Base-by-base conservation (phyloP, 1,140 invertebrate species). In the Danaus melanippus region DNA sequence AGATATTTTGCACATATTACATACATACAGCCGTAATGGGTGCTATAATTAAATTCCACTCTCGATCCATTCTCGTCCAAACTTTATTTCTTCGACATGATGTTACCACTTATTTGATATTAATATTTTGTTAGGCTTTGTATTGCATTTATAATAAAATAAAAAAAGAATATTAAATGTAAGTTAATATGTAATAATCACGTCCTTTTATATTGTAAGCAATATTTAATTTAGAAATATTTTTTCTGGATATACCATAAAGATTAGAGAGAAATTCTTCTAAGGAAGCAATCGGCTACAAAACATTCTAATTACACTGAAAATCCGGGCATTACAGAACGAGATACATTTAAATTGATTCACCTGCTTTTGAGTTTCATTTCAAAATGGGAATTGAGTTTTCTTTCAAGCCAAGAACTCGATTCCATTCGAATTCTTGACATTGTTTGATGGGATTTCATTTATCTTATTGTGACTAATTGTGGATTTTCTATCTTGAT, bases 41-140 rank as follows among this genome's bases (percentile, higher is more conserved):
- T 53, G 55, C 52, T 63, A 54, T 63, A 63, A 63, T 63, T 56
- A 63, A 58, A 58, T 63, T 63, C 61, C 52, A 52, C 48, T 43
- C 46, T 50, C 58, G 58, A 58, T 58, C 56, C 49, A 52, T 53
- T 53, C 56, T 42, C 46, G 40, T 46, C 46, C 56, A 39, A 52
- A 63, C 61, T 63, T 58, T 53, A 63, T 63, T 63, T 54, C 60
- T 17, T 54, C 51, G 56, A 58, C 58, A 49, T 63, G 52, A 63
- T 52, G 56, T 56, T 59, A 52, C 42, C 48, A 55, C 60, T 55
- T 58, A 62, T 58, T 62, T 12, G 42, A 44, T 2, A 2, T 44
- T 44, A 44, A 2, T 12, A 44, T 12, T 8, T 10, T 44, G 42
- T 44, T 12, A 6, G 42, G 10, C 10, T 44, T 44, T n/a, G 42